Evolutionary conservation across 1,140 invertebrate genomes (phyloP), one percentile per base, ranked within the genome.

Genomic region (Apis dorsata): DNA sequence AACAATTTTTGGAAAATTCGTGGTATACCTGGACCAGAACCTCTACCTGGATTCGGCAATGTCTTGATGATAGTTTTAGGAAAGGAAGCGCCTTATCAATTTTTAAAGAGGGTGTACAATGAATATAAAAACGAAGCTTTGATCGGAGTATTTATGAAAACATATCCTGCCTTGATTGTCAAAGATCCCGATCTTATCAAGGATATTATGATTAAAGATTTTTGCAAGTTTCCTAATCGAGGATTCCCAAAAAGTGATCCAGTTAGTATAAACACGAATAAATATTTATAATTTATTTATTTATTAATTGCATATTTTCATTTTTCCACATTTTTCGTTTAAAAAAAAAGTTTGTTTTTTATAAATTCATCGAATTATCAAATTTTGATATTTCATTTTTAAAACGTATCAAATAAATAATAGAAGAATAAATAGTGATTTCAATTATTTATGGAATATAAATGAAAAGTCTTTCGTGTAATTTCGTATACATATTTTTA

Each of bases 121-220:
- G 24, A 90, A 1, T 93, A 91, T 70, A 87, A 90, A n/a, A 79
- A 91, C 15, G 91, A 93, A 62, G 89, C 85, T 8, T 88, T 93
- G 79, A 79, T 94, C n/a, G 95, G 95, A 2, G 86, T 94, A n/a
- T 95, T 91, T 90, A 0, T 84, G 92, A 21, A 83, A 86, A 9
- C 34, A 89, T 66, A 10, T 94, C 94, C 0, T 34, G 90, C 1
- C 79, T 95, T 1, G 34, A 65, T 95, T 1, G 0, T 95, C 1
- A 86, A 86, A 24, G 94, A 95, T 83, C 91, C 92, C 0, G 92
- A 95, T 2, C 10, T 94, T 3, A 93, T 95, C 10, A 94, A 93
- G 66, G 84, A 92, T 4, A 81, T 95, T 2, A 62, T 95, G 5
- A 94, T 95, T 0, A 95, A 94, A 81, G 93, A 95, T 72, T 95